Conservation (phyloP, 2,888 invertebrate genomes). For the Piscicola geometra region DNA sequence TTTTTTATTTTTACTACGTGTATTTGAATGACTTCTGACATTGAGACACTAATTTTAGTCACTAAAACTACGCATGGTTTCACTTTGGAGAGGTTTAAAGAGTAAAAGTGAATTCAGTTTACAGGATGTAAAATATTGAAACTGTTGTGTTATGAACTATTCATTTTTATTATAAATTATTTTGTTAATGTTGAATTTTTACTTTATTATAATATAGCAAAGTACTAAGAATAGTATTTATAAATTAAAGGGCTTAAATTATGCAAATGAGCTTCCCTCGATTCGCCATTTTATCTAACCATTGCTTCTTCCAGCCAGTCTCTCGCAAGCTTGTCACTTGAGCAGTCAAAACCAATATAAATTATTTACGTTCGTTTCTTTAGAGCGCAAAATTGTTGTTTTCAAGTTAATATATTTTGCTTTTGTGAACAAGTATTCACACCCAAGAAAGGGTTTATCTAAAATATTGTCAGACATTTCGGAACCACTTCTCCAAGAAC, state of each 20-base stretch:
- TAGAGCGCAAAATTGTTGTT: background rate
- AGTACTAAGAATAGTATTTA: background rate
- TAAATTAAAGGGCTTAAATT: conserved; percentile 21
- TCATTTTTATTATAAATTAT: too few relatives aligned
- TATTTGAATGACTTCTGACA: too few relatives aligned
- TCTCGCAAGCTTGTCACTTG: background rate
- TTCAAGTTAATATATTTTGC: background rate
- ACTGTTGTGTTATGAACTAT: too few relatives aligned
- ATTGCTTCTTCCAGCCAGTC: background rate
- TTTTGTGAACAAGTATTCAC: background rate
- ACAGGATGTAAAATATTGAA: too few relatives aligned
- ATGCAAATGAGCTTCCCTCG: conserved; percentile 30
- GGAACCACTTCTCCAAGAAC: conserved; percentile 5
- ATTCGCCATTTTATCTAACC: conserved; percentile 28
- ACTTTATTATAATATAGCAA: too few relatives aligned
- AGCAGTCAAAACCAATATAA: background rate
- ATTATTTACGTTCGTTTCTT: background rate
- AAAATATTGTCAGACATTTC: conserved; percentile 4
- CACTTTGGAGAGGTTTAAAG: too few relatives aligned
- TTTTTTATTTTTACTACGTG: background rate
- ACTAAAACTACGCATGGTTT: too few relatives aligned
- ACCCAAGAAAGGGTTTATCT: background rate
- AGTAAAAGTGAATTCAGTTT: too few relatives aligned
- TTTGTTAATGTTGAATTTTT: too few relatives aligned
- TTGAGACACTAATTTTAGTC: too few relatives aligned